Evolutionary conservation across 2,113 vertebrate genomes (phyloP).

Genomic region (Coreoperca whiteheadi): DNA sequence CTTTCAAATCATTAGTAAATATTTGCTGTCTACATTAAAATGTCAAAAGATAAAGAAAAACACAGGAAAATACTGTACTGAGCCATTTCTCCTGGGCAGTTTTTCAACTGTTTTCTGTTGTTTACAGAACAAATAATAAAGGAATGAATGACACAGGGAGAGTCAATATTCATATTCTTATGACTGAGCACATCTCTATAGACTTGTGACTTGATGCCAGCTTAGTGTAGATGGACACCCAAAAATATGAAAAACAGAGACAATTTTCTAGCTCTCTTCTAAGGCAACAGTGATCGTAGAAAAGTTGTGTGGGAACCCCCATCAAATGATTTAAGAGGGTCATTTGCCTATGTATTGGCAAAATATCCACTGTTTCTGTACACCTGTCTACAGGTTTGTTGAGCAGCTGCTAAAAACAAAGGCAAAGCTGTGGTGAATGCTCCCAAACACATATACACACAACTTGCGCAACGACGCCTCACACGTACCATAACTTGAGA

Average conservation of each 20-base stretch:
- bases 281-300: constrained; percentile 3
- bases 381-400: constrained; percentile 58
- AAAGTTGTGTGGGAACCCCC: constrained; percentile 31
- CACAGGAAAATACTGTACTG: not conserved
- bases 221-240: not conserved
- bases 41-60: not conserved
- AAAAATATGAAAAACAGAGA: not conserved
- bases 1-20: constrained; percentile 3
- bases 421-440: constrained; percentile 12
- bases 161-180: not conserved
- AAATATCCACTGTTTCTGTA: constrained; percentile 77
- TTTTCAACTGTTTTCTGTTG: not conserved
- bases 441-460: constrained; percentile 19
- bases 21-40: not conserved
- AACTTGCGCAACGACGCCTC: constrained; percentile 1
- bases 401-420: constrained; percentile 68
- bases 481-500: constrained; percentile 28
- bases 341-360: constrained; percentile 76
- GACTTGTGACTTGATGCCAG: not conserved
- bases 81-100: not conserved
- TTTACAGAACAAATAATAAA: not conserved
- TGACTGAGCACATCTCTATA: not conserved
- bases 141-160: not conserved
- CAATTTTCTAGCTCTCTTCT: not conserved
- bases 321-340: constrained; percentile 55